Evolutionary conservation across 1,140 invertebrate species (phyloP).

Genomic region (Apis dorsata): DNA sequence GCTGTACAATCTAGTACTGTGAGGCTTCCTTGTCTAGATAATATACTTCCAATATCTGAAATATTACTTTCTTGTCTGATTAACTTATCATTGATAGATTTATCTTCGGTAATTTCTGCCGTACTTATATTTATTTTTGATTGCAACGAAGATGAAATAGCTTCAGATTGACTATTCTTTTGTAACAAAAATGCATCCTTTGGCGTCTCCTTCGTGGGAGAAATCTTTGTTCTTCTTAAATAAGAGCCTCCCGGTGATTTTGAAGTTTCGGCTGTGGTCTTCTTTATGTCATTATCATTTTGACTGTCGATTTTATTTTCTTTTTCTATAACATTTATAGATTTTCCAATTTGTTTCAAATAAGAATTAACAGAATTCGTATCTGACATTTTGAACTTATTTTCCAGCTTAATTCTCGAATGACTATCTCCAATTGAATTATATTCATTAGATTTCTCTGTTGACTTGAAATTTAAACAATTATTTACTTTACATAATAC

Average conservation of each 20-base stretch:
- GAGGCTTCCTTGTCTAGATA: constrained; percentile 65
- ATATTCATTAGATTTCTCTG: constrained; percentile 43
- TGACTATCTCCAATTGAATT: background rate
- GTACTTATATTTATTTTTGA: constrained; percentile 31
- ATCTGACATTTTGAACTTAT: constrained; percentile 68
- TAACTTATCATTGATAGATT: constrained; percentile 34
- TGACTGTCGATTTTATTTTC: constrained; percentile 63
- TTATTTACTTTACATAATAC: constrained; percentile 65
- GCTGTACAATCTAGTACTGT: constrained; percentile 54
- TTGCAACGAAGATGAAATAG: constrained; percentile 24
- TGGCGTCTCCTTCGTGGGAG: constrained; percentile 75
- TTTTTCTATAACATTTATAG: constrained; percentile 68
- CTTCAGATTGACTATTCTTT: constrained; percentile 37
- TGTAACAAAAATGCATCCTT: constrained; percentile 69
- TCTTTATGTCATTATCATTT: constrained; percentile 57
- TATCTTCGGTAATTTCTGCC: constrained; percentile 25
- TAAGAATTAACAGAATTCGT: constrained; percentile 71
- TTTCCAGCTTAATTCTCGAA: constrained; percentile 48
- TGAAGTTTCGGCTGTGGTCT: constrained; percentile 36
- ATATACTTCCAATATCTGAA: constrained; percentile 64
- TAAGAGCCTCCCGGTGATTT: constrained; percentile 69
- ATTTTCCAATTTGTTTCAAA: constrained; percentile 74
- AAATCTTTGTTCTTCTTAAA: constrained; percentile 76
- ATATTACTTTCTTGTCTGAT: constrained; percentile 58
- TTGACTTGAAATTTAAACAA: constrained; percentile 37